phyloP scores from a whole-genome alignment of 1,140 invertebrate species.

The Rhopalosiphum padi region DNA sequence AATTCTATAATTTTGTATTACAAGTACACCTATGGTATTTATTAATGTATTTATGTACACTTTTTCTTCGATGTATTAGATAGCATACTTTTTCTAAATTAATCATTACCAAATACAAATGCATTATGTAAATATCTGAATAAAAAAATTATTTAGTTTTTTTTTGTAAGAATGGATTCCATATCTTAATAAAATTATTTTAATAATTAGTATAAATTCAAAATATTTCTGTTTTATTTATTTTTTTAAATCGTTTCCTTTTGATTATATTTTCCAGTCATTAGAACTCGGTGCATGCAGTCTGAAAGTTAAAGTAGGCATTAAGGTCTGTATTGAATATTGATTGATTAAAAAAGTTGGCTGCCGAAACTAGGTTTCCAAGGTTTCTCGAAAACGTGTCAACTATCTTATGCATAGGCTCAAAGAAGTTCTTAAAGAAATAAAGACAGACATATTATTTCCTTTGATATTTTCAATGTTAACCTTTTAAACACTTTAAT shows the following conservation, averaged over 20 bases:
- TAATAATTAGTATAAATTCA: not conserved
- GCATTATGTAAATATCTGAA: not conserved
- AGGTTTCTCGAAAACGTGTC: constrained; percentile 17
- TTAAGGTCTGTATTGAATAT: constrained; percentile 33
- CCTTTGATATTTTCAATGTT: not conserved
- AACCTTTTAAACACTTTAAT: not conserved
- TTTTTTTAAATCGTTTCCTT: not conserved
- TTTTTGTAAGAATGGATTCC: not conserved
- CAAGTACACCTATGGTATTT: not conserved
- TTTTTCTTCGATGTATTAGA: not conserved
- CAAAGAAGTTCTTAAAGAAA: not conserved
- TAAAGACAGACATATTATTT: not conserved
- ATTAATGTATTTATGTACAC: not conserved
- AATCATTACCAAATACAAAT: not conserved
- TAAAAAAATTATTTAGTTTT: not conserved
- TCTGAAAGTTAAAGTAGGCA: constrained; percentile 46
- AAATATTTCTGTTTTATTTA: not conserved
- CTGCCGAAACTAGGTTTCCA: constrained; percentile 28
- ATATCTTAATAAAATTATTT: not conserved
- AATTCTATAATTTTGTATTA: constrained; percentile 22
- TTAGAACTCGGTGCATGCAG: not conserved
- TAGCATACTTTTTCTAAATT: not conserved
- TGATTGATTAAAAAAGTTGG: constrained; percentile 24
- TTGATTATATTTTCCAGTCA: not conserved
- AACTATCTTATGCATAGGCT: not conserved